phyloP scores from a whole-genome alignment of 2,113 vertebrate species.

The Rhynchopsitta pachyrhyncha region DNA sequence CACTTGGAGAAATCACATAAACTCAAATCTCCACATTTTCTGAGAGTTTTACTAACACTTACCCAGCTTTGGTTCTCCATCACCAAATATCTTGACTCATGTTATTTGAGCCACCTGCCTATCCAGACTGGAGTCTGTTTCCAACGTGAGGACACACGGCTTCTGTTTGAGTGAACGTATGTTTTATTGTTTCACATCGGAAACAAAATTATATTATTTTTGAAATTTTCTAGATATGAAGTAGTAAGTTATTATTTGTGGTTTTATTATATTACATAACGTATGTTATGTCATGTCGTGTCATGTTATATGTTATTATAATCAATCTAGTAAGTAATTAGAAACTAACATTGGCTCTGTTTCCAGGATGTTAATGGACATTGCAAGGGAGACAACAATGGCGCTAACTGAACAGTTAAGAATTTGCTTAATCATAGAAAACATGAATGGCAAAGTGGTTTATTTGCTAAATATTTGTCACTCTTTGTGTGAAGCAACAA shows the following conservation, averaged over 20 bases:
- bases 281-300: background rate
- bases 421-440: background rate
- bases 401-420: background rate
- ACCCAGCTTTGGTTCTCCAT: background rate
- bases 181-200: background rate
- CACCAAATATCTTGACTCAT: background rate
- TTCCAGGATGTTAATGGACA: background rate
- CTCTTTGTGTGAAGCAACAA: background rate
- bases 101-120: background rate
- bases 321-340: background rate
- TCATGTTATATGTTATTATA: background rate
- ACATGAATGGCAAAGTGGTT: background rate
- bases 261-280: background rate
- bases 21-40: background rate
- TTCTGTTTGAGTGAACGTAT: background rate
- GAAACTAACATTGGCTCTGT: background rate
- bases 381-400: background rate
- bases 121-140: background rate
- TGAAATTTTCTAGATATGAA: background rate
- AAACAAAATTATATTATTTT: background rate
- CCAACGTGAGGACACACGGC: background rate
- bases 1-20: background rate
- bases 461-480: background rate
- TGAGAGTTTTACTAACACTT: background rate
- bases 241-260: background rate